Percentiles rank a stretch among this genome's conserved stretches.
phyloP scores from a whole-genome alignment of 1,140 invertebrate species.

The Listronotus bonariensis region DNA sequence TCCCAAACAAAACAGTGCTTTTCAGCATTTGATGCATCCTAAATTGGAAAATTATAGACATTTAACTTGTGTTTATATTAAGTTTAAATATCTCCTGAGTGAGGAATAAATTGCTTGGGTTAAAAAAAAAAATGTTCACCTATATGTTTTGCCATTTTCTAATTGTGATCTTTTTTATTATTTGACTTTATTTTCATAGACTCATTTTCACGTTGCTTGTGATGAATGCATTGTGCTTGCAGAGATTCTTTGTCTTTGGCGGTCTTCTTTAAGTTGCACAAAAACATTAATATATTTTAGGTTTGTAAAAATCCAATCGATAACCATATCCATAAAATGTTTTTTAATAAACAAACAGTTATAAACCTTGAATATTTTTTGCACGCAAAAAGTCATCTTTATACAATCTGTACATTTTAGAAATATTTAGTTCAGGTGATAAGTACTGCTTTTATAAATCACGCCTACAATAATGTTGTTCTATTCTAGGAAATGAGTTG shows the following conservation, averaged over 20 bases:
- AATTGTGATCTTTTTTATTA: too few species aligned
- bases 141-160: neutral
- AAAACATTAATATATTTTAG: constrained; percentile 14
- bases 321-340: constrained; percentile 6
- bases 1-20: constrained; percentile 16
- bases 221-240: too few species aligned
- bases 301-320: neutral
- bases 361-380: neutral
- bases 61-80: constrained; percentile 8
- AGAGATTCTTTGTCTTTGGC: neutral
- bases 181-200: too few species aligned
- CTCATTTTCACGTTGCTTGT: too few species aligned
- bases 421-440: constrained; percentile 4
- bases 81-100: neutral
- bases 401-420: constrained; percentile 8
- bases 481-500: constrained; percentile 2
- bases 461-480: neutral
- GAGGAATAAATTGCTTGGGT: neutral
- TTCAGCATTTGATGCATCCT: neutral
- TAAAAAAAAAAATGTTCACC: neutral
- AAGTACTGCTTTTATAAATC: constrained; percentile 4
- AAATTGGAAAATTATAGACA: constrained; percentile 9
- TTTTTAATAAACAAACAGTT: constrained; percentile 17
- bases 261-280: neutral
- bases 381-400: constrained; percentile 4